Base-by-base conservation (phyloP, 2,113 vertebrate species). In the Myiopsitta monachus region DNA sequence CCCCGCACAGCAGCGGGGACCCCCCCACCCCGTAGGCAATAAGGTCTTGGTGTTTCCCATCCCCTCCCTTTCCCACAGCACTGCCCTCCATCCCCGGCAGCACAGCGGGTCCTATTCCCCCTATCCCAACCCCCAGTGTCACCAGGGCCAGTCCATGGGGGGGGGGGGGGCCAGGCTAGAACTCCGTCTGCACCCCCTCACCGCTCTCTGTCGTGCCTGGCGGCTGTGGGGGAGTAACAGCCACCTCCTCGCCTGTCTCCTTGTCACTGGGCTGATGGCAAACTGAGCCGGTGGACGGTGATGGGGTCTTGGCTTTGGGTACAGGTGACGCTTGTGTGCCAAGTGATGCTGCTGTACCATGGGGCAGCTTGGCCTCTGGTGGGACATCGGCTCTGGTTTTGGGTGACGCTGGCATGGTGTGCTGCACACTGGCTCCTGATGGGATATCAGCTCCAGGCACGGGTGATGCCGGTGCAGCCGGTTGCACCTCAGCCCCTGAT, bases 171-270 rank as follows among this genome's bases (percentile, higher is more conserved):
- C 6, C 7, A 19, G 84, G 93, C 95, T 98, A 98, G 95, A 98
- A 98, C 96, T 98, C 97, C 9, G 98, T 98, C 97, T 98, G 98
- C 84, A 97, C 76, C 87, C 95, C 97, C 4, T 97, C 94, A 0
- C 94, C 28, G 47, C 97, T 97, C 82, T 97, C 98, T 0, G 92
- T 96, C 17, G 63, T 97, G 91, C 67, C 93, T 3, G 22, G 21
- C 85, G 90, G 91, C 75, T 82, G 97, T 0, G 51, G 94, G 87
- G 95, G 18, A 22, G 95, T 62, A 82, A 96, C 82, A 79, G 57
- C 33, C 33, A 59, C 57, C 57, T 92, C 97, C 91, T 97, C 96
- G 10, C 97, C 97, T 0, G 90, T 93, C 97, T 97, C 96, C 80
- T 84, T 96, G 86, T 98, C 97, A 17, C 81, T 94, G 83, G 82